Percentiles rank a stretch among this genome's conserved stretches.
Conservation (phyloP, 2,113 vertebrate species). For the Empidonax traillii region DNA sequence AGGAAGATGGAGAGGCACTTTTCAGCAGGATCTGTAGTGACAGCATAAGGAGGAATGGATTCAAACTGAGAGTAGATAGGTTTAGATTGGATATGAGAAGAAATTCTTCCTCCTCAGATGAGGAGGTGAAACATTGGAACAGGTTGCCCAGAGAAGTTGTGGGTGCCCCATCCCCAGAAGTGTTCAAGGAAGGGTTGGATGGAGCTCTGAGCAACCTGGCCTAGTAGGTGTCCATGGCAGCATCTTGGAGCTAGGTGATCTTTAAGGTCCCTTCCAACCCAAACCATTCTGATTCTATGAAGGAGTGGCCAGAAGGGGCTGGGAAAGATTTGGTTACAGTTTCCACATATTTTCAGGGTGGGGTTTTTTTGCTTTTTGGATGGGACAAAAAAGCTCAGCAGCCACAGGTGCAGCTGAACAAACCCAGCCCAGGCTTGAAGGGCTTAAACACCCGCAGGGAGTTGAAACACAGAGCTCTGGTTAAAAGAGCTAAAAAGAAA, state of each 20-base stretch:
- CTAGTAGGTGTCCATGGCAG: not conserved
- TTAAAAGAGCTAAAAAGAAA: not conserved
- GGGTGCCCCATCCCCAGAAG: not conserved
- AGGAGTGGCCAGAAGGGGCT: not conserved
- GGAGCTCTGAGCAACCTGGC: not conserved
- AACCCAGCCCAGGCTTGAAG: fast-evolving
- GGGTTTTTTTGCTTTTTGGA: not conserved
- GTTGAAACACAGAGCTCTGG: not conserved
- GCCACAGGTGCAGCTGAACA: not conserved
- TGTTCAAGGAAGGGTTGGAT: not conserved
- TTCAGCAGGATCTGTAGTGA: not conserved
- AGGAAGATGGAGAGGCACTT: not conserved
- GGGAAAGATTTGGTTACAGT: not conserved
- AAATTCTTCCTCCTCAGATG: not conserved
- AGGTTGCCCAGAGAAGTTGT: not conserved
- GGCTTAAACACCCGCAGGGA: fast-evolving
- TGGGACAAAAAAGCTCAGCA: not conserved
- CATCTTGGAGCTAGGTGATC: not conserved
- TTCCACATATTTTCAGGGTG: not conserved
- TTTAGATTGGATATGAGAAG: not conserved
- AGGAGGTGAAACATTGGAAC: not conserved
- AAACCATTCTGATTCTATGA: not conserved
- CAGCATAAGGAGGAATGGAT: not conserved
- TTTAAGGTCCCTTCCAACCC: not conserved
- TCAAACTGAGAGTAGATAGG: not conserved